phyloP scores from a whole-genome alignment of 2,888 invertebrate species.

The Rhamnusium bicolor region DNA sequence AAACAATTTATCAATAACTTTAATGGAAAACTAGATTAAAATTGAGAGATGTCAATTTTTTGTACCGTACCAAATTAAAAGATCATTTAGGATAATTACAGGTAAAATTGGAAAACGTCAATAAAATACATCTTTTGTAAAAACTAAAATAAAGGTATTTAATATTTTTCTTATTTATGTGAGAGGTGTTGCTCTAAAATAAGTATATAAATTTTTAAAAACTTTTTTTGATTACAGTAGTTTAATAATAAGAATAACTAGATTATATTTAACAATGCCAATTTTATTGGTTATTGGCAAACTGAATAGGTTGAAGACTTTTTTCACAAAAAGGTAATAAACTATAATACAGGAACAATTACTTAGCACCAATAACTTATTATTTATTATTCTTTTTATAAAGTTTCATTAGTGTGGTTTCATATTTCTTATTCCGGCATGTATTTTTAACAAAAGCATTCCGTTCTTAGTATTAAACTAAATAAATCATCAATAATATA shows the following conservation, averaged over 20 bases:
- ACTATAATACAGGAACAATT: neutral
- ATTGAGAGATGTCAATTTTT: constrained; percentile 20
- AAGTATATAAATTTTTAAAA: neutral
- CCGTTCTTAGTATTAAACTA: neutral
- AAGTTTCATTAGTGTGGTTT: neutral
- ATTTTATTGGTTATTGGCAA: constrained; percentile 7
- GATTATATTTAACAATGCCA: constrained; percentile 18
- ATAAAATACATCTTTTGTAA: neutral
- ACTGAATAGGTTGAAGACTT: neutral
- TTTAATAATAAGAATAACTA: constrained; percentile 15
- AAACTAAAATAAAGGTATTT: neutral
- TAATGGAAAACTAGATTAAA: constrained; percentile 24
- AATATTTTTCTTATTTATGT: neutral
- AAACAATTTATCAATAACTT: constrained; percentile 31
- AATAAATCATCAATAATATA: neutral
- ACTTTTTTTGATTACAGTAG: no score
- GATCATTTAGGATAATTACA: constrained; percentile 24
- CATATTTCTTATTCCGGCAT: neutral
- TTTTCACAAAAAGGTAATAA: constrained; percentile 3
- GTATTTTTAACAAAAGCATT: neutral
- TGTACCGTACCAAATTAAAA: neutral
- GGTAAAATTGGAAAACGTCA: neutral
- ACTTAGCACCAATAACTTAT: neutral
- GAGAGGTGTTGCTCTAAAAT: neutral
- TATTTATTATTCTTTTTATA: neutral